Base-by-base conservation (phyloP, 2,888 invertebrate species). In the Mesorhabditis spiculigera region DNA sequence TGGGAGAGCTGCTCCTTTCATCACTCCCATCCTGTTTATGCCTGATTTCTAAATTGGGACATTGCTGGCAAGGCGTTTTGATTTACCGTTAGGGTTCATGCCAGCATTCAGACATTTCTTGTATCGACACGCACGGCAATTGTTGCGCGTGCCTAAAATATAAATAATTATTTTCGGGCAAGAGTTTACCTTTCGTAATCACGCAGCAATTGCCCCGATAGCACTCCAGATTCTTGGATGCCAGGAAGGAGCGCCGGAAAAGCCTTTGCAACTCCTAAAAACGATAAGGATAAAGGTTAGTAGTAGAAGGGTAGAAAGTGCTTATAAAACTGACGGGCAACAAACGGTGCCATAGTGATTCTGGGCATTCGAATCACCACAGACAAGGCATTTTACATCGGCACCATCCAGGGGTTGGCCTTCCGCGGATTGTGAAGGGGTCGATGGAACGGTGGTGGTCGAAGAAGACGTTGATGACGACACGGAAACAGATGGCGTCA, bases 281-380 rank as follows among this genome's bases (percentile, higher is more conserved):
- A 70, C 2, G 5, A 43, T 61, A 43, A n/a, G n/a, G n/a, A n/a
- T n/a, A n/a, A n/a, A n/a, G n/a, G n/a, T n/a, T n/a, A n/a, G n/a
- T n/a, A n/a, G n/a, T n/a, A n/a, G n/a, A n/a, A n/a, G n/a, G n/a
- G n/a, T n/a, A n/a, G n/a, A n/a, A n/a, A n/a, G n/a, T n/a, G n/a
- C n/a, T n/a, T n/a, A n/a, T n/a, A n/a, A n/a, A 72, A 76, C 76
- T 73, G 8, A 76, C 76, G 76, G 74, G 43, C 76, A 76, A 66
- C 76, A 76, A 45, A 72, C 71, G 16, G 76, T 76, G 41, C 74
- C 74, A 67, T 76, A 76, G 66, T 76, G 76, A 5, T 71, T 70
- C 58, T 74, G 71, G 10, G 74, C 74, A 50, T 76, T 73, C 8
- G 66, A 16, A 65, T 76, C 76, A n/a, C 68, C 71, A 65, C 76